Base-by-base conservation (phyloP, 2,797 vertebrate species). In the Rachycentron canadum region DNA sequence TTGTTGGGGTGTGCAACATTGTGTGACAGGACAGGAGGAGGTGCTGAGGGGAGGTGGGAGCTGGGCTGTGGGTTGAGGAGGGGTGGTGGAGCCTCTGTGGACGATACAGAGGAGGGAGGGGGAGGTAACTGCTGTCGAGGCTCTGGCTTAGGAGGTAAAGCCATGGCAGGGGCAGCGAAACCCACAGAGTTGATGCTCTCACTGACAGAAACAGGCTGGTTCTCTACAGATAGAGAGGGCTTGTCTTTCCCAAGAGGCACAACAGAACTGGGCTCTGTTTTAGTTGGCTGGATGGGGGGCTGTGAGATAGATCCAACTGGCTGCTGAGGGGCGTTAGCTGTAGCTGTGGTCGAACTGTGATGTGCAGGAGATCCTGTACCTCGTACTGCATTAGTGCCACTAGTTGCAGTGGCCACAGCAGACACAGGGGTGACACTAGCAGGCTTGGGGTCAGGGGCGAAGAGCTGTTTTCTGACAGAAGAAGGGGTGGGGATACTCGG, bases 401-500 rank as follows among this genome's bases (percentile, higher is more conserved):
- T 89, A 3, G 79, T 66, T 79, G 94, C 91, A 40, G 95, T 89
- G 50, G 95, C 93, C 53, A 95, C 90, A 5, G 93, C 93, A 10
- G 95, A 94, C 66, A 88, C 85, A 1, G 95, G 86, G n/a, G 94
- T 86, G 74, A 93, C 93, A 47, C 94, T 86, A 1, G 75, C 52
- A 8, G 89, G 94, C 88, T 98, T 99, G 80, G 96, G 94, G 69
- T 98, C 96, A 0, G 96, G 93, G 50, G 96, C 91, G 49, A 99
- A 99, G 74, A 99, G 93, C 93, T 99, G 97, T 92, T 99, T 99
- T 83, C 97, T 95, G 89, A 97, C 97, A 0, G 98, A 97, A 19
- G 97, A 98, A 73, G 97, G 96, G 66, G 97, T 98, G 81, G 96
- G 95, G 73, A 91, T 88, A 76, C 92, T 97, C 26, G 95, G 93